Evolutionary conservation across 2,797 vertebrate genomes (phyloP), one percentile per base, ranked within the genome.

Genomic region (Botia almorhae): DNA sequence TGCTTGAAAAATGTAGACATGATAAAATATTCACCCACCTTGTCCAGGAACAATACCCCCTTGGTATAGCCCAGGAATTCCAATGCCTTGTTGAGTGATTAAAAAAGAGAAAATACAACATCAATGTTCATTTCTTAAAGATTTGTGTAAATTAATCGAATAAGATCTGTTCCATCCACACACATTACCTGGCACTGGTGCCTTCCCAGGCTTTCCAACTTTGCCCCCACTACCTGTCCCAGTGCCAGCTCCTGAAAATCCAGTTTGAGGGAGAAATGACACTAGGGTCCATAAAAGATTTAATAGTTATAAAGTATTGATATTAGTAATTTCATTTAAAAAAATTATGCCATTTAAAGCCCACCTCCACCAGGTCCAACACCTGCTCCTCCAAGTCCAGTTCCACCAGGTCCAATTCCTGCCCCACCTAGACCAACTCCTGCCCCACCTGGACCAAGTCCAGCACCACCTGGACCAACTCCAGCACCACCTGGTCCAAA

Each of bases 61-160:
- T 0, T 97, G 96, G 82, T 96, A 96, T 19, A 94, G 94, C 74
- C 97, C 97, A 64, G 97, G 97, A 70, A 99, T 90, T 2, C 96
- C 96, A 84, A 97, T 92, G 39, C 97, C 97, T 99, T 89, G 3
- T 76, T 73, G 61, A 83, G 64, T 67, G 21, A 51, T 51, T 39
- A 79, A 65, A 83, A 16, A 84, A 1, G 0, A 29, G 60, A 2
- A 21, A 78, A 81, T 12, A 67, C 4, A 60, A 43, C 23, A 63
- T 39, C 16, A 50, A 29, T 36, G 51, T 5, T 29, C 53, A 74
- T 63, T 23, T 6, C 3, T n/a, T 4, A 39, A 58, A 51, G 26
- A 65, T 12, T 19, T 43, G 58, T 73, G 46, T 58, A 80, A 73
- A 65, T 12, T 29, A 5, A 39, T 48, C 2, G 2, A 64, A 10